Evolutionary conservation across 2,113 vertebrate species (phyloP).

Genomic region (Danio rerio): GRCz12tu NC_133190.1:30221001-30221500

Average conservation of each 20-base stretch:
- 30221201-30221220: conserved; percentile 61
- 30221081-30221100: conserved; percentile 69
- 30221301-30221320: conserved; percentile 47
- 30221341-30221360: conserved; percentile 5
- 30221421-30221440: conserved; percentile 32
- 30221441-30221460: background rate
- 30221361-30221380: conserved; percentile 4
- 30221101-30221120: conserved; percentile 57
- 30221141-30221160: conserved; percentile 73
- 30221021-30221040: conserved; percentile 66
- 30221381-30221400: conserved; percentile 8
- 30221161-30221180: conserved; percentile 68
- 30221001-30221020: conserved; percentile 64
- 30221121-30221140: conserved; percentile 73
- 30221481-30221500: conserved; percentile 68
- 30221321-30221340: conserved; percentile 21
- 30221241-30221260: conserved; percentile 31
- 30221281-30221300: conserved; percentile 64
- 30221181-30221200: conserved; percentile 67
- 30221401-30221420: no score
- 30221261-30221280: conserved; percentile 64
- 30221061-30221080: conserved; percentile 73
- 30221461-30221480: conserved; percentile 6
- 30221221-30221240: conserved; percentile 71
- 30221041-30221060: conserved; percentile 69